Base-by-base conservation (phyloP, 2,797 vertebrate species). In the Zalophus californianus region DNA sequence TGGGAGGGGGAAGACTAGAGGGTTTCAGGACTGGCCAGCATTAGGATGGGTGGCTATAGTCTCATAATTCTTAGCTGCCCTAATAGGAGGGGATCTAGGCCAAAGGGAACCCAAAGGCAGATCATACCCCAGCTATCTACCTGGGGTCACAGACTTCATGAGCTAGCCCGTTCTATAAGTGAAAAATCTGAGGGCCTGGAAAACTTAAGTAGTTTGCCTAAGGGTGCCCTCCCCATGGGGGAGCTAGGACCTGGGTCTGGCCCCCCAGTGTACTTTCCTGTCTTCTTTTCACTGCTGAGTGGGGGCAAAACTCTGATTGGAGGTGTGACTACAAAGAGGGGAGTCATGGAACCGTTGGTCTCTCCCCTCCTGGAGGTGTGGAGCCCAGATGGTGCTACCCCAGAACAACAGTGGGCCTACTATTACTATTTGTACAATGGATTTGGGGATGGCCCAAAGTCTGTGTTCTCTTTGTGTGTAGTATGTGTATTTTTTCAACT, bases 221-320 rank as follows among this genome's bases (percentile, higher is more conserved):
- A 13, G 32, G 16, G 18, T 25, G 0, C 32, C 73, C 9, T 32
- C n/a, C 25, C 11, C 27, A 56, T 0, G 16, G 0, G n/a, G 3
- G 3, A 86, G 18, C 23, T 8, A 50, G n/a, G 2, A 16, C 15
- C 29, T 20, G 38, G 35, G 4, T 66, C 35, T 68, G 62, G 32
- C 23, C 32, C 83, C 50, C 72, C n/a, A 18, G 32, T 21, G 11
- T 25, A 48, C 21, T 79, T 58, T 77, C 52, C 38, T 58, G 64
- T 73, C 48, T 80, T 73, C 66, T 88, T 60, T 7, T 11, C 38
- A 77, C n/a, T 56, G 35, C 38, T 85, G 14, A 83, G 50, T 44
- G 7, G 35, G 5, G 41, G 2, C 4, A 64, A 91, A 75, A 32
- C 2, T 25, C n/a, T 41, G 3, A 62, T 1, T 78, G 54, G n/a